These are phyloP conservation scores for Harmothoe impar DNA, from an alignment of 2,888 invertebrate genomes.

Conservation along the genomic window DNA sequence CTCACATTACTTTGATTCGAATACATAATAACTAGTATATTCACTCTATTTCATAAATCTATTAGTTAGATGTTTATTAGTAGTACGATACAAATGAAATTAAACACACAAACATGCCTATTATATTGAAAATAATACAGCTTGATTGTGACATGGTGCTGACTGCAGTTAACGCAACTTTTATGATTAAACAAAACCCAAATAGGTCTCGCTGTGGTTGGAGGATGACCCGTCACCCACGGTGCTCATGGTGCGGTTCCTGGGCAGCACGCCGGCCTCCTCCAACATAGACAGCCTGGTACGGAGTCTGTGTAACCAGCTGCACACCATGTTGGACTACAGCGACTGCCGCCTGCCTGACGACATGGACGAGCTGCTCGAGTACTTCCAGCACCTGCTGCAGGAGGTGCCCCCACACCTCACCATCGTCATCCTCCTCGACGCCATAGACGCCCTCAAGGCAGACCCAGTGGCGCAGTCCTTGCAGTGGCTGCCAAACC, in stretches of 20 bases:
- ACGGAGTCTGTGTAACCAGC: constrained; percentile 18
- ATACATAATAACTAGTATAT: too few species aligned
- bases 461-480: not conserved
- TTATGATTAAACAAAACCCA: too few species aligned
- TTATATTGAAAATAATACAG: too few species aligned
- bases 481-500: constrained; percentile 42
- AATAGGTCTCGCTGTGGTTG: constrained; percentile 32
- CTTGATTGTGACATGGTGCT: too few species aligned
- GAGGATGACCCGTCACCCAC: constrained; percentile 52
- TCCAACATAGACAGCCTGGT: constrained; percentile 22
- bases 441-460: constrained; percentile 2
- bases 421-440: constrained; percentile 51
- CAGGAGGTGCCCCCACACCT: constrained; percentile 51
- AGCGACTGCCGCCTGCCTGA: not conserved
- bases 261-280: constrained; percentile 47
- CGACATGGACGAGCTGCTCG: not conserved
- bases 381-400: constrained; percentile 48
- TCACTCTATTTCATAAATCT: too few species aligned
- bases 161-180: too few species aligned
- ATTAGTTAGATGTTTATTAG: too few species aligned
- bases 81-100: too few species aligned
- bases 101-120: too few species aligned
- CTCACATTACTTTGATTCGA: too few species aligned
- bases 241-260: constrained; percentile 36
- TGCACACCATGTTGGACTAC: constrained; percentile 30